Percentiles rank a stretch among this genome's conserved stretches.
phyloP scores from a whole-genome alignment of 2,797 vertebrate species.

The Darevskia nairensis region DNA sequence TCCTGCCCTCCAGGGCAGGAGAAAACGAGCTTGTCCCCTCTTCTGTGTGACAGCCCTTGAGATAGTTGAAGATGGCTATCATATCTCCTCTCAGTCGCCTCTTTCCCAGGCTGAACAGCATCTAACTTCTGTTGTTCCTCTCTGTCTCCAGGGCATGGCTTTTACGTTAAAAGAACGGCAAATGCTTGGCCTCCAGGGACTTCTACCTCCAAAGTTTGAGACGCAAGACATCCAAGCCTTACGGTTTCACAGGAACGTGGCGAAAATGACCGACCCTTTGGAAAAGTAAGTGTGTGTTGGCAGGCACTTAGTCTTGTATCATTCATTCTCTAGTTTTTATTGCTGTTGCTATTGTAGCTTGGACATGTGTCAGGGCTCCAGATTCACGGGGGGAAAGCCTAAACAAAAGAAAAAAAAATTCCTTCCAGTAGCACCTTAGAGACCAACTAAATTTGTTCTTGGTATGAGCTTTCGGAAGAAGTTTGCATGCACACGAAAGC shows the following conservation, averaged over 20 bases:
- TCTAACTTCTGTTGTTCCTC: constrained; percentile 33
- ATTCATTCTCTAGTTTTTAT: background rate
- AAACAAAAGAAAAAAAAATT: no score
- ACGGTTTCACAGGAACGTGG: constrained; percentile 93
- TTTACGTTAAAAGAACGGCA: constrained; percentile 92
- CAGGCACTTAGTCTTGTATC: background rate
- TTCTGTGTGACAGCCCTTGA: no score
- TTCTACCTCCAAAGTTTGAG: constrained; percentile 96
- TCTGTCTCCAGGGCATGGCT: constrained; percentile 90
- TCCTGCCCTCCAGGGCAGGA: no score
- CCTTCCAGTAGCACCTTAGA: no score
- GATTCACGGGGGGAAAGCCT: no score
- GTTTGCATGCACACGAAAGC: no score
- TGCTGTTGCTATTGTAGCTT: accelerated
- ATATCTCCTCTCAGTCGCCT: no score
- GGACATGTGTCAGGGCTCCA: background rate
- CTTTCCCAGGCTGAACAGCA: no score
- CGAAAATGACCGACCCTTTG: constrained; percentile 90
- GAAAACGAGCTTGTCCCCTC: no score
- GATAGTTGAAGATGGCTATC: no score
- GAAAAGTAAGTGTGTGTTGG: constrained; percentile 84
- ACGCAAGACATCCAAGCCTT: constrained; percentile 94
- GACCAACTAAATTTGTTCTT: no score
- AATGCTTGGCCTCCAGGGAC: constrained; percentile 93
- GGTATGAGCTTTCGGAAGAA: no score